These are phyloP conservation scores for Lepidocolaptes lacrymiger DNA, from an alignment of 2,797 vertebrate genomes.

Conservation along the genomic window DNA sequence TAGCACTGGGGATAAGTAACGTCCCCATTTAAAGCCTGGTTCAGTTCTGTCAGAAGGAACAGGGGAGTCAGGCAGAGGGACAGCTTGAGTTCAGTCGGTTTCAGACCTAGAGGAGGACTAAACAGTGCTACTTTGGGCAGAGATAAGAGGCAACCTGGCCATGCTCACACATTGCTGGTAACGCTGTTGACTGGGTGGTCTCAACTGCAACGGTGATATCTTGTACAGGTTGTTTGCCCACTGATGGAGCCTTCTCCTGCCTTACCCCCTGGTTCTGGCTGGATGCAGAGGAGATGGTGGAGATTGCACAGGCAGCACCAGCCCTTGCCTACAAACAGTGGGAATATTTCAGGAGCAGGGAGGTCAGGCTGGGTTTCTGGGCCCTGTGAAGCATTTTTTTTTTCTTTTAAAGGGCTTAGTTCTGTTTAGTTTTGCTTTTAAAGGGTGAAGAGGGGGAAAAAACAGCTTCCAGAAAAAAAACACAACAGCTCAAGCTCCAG, in stretches of 20 bases:
- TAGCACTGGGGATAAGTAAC: not conserved
- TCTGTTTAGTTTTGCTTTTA: constrained; percentile 62
- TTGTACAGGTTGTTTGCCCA: not conserved
- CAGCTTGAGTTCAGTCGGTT: not conserved
- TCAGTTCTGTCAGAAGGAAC: not conserved
- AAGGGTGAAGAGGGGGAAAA: constrained; percentile 50
- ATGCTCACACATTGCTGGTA: not conserved
- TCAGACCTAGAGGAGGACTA: not conserved
- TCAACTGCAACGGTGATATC: not conserved
- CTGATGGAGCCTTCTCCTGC: not conserved
- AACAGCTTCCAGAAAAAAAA: constrained; percentile 50
- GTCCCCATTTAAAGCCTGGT: not conserved
- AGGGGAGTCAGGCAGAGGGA: not conserved
- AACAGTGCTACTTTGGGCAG: not conserved
- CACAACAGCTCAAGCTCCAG: not conserved
- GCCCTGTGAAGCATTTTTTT: not conserved
- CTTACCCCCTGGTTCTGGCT: not conserved
- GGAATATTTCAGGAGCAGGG: not conserved
- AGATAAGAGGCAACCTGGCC: not conserved
- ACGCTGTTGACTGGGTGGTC: not conserved
- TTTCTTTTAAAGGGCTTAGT: not conserved
- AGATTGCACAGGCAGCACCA: not conserved
- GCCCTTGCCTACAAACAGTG: not conserved
- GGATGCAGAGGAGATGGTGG: not conserved
- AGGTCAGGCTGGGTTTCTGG: not conserved